Base-by-base conservation (phyloP, 2,888 invertebrate genomes). In the Dryocosmus kuriphilus region DNA sequence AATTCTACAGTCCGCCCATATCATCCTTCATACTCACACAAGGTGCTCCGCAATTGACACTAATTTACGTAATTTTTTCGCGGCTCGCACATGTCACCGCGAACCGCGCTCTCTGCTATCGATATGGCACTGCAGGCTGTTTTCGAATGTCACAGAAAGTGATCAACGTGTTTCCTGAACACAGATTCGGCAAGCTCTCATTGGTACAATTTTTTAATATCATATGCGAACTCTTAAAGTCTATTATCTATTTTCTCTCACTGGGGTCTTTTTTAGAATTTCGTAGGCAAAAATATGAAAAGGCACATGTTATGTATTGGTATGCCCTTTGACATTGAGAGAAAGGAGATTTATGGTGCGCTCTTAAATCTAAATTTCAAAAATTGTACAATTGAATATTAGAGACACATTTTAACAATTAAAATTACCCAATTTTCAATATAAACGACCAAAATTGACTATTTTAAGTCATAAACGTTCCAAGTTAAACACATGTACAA, bases 21-120 rank as follows among this genome's bases (percentile, higher is more conserved):
- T 83, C 83, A 81, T 81, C 80, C 79, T 80, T 79, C 81, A 81
- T 75, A 77, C 73, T 76, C 74, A 74, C 71, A 62, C 57, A 41
- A 57, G 73, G 57, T 79, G 71, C 81, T 76, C 85, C 88, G 86
- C 89, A 87, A 89, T 89, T 86, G 88, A 87, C 89, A 87, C 87
- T 88, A 89, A 90, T 90, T 90, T 88, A 88, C 88, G 87, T 88
- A 87, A 88, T 86, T 89, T 89, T 89, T 87, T 88, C 32, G 79
- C 76, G 76, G 65, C 67, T 71, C 65, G 63, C 57, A 65, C 73
- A 75, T 75, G 75, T 57, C 74, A 62, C 62, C 32, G 30, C 67
- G 67, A 27, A n/a, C 67, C 67, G 38, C 35, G 38, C 67, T 67
- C 67, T 67, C 32, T 67, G 22, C 27, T 35, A 51, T 71, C 41